Evolutionary conservation across 2,113 vertebrate species (phyloP), one percentile per base, ranked within the genome.

Genomic region (Neolamprologus devosi): DNA sequence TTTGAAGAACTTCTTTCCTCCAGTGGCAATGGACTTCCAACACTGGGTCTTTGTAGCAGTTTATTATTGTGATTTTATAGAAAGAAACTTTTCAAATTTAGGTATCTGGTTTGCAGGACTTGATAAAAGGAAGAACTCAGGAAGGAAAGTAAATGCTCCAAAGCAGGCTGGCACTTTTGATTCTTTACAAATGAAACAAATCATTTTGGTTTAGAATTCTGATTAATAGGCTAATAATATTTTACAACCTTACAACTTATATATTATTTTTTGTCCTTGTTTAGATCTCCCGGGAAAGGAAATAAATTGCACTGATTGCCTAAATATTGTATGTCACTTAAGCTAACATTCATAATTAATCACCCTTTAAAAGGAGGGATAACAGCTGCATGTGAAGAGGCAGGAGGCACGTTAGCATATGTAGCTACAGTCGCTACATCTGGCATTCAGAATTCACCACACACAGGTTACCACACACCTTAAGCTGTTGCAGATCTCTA

Each of bases 1-100:
- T 86, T 40, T 87, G 42, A 28, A 91, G 65, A 84, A 79, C 45
- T 63, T 23, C 14, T 49, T 35, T 90, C 35, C 45, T 81, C 45
- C 80, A 53, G 23, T 37, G 23, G 60, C 73, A 54, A 26, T 11
- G 60, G 78, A 84, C 54, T 82, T 58, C 26, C 12, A 26, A 10
- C n/a, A 68, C 63, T 78, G 75, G 85, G 13, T 81, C 78, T 93
- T 93, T 92, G 89, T 89, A 94, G 93, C 87, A 90, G 84, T 92
- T 94, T 90, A 78, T 57, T 78, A 78, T 78, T 54, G 17, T 81
- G 6, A 37, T 90, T 94, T 92, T 93, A 65, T 89, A 88, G 55
- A 68, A 10, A 80, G 81, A 84, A 12, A 53, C 81, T 4, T 70
- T 86, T 17, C 73, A 35, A 37, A 57, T 87, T 83, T 47, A 51